Percentiles rank a stretch among this genome's conserved stretches.
Conservation (phyloP, 2,888 invertebrate species). For the Xanthia togata region DNA sequence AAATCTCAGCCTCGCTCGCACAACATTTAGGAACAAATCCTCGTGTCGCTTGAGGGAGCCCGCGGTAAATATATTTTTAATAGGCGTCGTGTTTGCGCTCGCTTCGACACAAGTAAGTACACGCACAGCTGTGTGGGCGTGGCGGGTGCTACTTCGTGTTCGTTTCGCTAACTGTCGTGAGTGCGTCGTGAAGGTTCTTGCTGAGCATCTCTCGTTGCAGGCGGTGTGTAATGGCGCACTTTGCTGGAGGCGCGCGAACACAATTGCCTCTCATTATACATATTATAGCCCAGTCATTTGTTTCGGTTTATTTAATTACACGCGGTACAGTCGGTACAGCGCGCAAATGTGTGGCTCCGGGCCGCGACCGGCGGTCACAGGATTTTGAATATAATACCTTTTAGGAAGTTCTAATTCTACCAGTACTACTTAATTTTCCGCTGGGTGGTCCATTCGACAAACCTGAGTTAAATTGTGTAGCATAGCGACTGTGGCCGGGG, state of each 20-base stretch:
- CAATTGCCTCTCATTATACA: not conserved
- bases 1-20: no score
- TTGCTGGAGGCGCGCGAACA: not conserved
- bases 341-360: no score
- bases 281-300: slow-evolving; percentile 6
- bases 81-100: not conserved
- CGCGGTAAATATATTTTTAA: not conserved
- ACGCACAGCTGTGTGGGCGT: not conserved
- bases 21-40: no score
- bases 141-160: not conserved
- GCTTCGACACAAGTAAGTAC: not conserved
- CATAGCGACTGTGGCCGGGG: not conserved
- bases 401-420: slow-evolving; percentile 17
- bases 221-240: no score
- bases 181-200: not conserved
- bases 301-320: slow-evolving; percentile 21
- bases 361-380: no score
- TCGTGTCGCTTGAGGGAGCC: no score
- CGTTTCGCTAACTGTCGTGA: not conserved
- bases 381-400: no score
- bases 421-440: no score
- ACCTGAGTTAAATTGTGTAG: slow-evolving; percentile 12
- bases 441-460: slow-evolving; percentile 12
- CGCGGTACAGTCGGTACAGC: not conserved
- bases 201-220: not conserved